A percentile compares a stretch with the other conserved stretches of the same genome.
These are phyloP conservation scores for Chromobotia macracanthus DNA, from an alignment of 2,797 vertebrate genomes.

Conservation along the genomic window DNA sequence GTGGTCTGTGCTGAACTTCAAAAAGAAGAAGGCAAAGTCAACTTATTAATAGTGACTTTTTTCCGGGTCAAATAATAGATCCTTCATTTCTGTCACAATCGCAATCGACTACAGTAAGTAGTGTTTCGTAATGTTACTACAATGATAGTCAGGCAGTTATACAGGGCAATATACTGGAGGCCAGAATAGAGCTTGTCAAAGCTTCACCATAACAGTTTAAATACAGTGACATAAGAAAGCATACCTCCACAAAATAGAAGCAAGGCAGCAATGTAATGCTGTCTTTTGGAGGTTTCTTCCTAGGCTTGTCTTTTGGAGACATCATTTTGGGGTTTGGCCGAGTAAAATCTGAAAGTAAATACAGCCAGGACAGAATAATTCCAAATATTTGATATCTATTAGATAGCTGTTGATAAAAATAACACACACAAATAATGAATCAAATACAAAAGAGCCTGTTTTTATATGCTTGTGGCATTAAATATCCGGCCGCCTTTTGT, in stretches of 20 bases:
- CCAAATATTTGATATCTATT: not conserved
- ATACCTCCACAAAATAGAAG: slow-evolving; percentile 92
- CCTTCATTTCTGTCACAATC: too few relatives aligned
- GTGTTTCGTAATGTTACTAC: not conserved
- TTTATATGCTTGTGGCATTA: not conserved
- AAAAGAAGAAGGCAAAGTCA: too few relatives aligned
- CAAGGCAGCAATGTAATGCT: slow-evolving; percentile 92
- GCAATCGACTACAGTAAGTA: not conserved
- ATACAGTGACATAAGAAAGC: slow-evolving; percentile 19
- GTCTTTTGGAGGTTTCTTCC: slow-evolving; percentile 85
- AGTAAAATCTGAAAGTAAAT: slow-evolving; percentile 68
- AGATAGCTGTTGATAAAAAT: not conserved
- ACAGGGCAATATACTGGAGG: not conserved
- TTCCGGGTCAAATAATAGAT: too few relatives aligned
- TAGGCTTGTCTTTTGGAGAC: slow-evolving; percentile 84
- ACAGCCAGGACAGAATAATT: slow-evolving; percentile 38
- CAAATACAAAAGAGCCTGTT: too few relatives aligned
- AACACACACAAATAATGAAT: not conserved
- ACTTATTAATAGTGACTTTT: too few relatives aligned
- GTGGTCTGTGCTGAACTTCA: too few relatives aligned
- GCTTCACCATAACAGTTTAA: slow-evolving; percentile 1
- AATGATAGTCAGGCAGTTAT: not conserved
- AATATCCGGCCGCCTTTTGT: not conserved
- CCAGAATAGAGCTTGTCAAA: not conserved
- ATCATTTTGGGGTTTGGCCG: slow-evolving; percentile 84